Percentiles rank a stretch among this genome's conserved stretches.
These are phyloP conservation scores for Aculops lycopersici DNA, from an alignment of 1,140 invertebrate genomes.

Conservation along the genomic window DNA sequence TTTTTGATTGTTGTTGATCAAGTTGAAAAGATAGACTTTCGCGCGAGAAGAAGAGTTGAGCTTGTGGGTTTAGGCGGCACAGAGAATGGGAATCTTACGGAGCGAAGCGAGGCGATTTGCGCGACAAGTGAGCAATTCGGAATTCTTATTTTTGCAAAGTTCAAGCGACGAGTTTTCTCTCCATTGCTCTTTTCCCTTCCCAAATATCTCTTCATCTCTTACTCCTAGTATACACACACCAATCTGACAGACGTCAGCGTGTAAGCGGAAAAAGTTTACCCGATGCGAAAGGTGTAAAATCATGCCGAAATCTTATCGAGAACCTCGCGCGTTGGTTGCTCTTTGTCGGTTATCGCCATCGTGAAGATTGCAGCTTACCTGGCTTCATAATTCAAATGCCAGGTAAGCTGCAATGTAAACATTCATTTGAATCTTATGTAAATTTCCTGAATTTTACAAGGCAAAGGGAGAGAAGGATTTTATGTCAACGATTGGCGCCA, in stretches of 20 bases:
- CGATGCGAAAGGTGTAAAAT: too few species aligned
- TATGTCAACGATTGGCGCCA: too few species aligned
- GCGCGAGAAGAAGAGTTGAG: too few species aligned
- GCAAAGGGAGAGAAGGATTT: too few species aligned
- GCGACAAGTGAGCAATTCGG: background rate
- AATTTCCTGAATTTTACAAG: too few species aligned
- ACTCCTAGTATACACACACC: background rate
- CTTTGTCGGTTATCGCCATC: background rate
- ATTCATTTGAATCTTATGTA: too few species aligned
- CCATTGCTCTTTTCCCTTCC: background rate
- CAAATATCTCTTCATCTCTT: background rate
- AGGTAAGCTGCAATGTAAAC: too few species aligned
- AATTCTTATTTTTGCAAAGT: background rate
- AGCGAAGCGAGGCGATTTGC: background rate
- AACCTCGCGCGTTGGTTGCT: background rate
- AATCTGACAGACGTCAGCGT: too few species aligned
- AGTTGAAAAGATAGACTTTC: too few species aligned
- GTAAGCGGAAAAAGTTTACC: too few species aligned
- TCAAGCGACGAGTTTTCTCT: background rate
- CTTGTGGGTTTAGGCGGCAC: background rate
- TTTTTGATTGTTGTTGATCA: background rate
- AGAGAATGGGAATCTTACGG: background rate
- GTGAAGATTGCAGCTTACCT: background rate
- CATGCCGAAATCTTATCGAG: background rate
- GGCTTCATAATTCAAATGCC: background rate